Evolutionary conservation across 1,140 invertebrate genomes (phyloP), one percentile per base, ranked within the genome.

Genomic region (Mycetomoellerius zeteki): DNA sequence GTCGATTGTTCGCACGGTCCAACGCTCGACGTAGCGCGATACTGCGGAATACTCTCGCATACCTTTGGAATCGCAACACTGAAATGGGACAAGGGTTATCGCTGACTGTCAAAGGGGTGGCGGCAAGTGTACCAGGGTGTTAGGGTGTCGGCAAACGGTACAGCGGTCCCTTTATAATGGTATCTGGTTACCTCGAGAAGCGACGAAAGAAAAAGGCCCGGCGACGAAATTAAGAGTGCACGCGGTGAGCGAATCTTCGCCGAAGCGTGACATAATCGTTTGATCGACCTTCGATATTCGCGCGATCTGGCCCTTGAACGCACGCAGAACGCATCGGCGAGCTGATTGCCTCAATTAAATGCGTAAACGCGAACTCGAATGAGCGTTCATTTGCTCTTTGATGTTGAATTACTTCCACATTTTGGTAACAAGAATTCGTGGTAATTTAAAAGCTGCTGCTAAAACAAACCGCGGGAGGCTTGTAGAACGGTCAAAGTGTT

Each of bases 61-160:
- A 75, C 87, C 88, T 89, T 89, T 89, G 88, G 88, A 89, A 89
- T 89, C 71, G 76, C 88, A 88, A 90, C 80, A 90, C 88, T 80
- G 88, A 89, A 89, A 89, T 64, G 88, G 80, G 88, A 89, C 88
- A 65, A 86, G 88, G 88, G 84, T 90, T 90, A 89, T 77, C 69
- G 56, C 71, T 60, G 88, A 50, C 80, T 86, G 88, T 82, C 88
- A 90, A 90, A 90, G 88, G 84, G 76, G 65, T 75, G 62, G 30
- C 73, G 67, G 43, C 86, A 69, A 30, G 43, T 54, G 62, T 47
- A 21, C n/a, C 77, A 73, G 33, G 50, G 58, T n/a, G 77, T 86
- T 72, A 56, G 80, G 81, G 62, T 69, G 81, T 75, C 60, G 81
- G 47, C 82, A 86, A 75, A 60, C 80, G 30, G 73, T 64, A 43